Evolutionary conservation across 2,113 vertebrate genomes (phyloP), one percentile per base, ranked within the genome.

Genomic region (Megaceryle maxima): DNA sequence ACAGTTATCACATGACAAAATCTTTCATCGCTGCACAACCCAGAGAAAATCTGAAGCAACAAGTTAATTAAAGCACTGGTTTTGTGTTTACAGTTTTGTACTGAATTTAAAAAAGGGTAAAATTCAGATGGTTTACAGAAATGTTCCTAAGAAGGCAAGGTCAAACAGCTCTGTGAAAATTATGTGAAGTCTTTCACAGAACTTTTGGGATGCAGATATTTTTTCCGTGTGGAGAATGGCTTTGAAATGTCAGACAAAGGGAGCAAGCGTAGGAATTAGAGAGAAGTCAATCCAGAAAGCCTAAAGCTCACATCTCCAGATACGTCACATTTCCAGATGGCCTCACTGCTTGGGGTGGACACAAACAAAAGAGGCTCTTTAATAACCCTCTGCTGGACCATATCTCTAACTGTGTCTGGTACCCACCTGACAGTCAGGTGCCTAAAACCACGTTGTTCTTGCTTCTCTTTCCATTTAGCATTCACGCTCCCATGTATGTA

Each of bases 401-500:
- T 5, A 55, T 37, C 59, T 90, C 70, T 85, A 83, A 41, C 76
- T 74, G 31, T 73, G 90, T 39, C 60, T 81, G 55, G 19, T 56
- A 53, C 55, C 69, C 92, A 95, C 94, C 91, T 97, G 95, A 95
- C 73, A 87, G 87, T 96, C 95, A 96, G 83, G 80, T 94, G 94
- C 51, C 64, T 72, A 10, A 39, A 68, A 68, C 0, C 0, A 41
- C 73, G 94, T 92, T 87, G 51, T 79, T 84, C 53, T 79, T 91
- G 21, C 46, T 81, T 78, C 66, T 64, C 18, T 41, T 84, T 16
- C 48, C 35, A 5, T 78, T 94, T 46, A 68, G 7, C 21, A 39
- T 81, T 92, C 92, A n/a, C 4, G 3, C 31, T 86, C 33, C 44
- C 19, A 22, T 37, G 17, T 53, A 67, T 15, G 21, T 84, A 5